A percentile compares a stretch with the other conserved stretches of the same genome.
phyloP scores from a whole-genome alignment of 2,113 vertebrate genomes.

The Rhinolophus sinicus region DNA sequence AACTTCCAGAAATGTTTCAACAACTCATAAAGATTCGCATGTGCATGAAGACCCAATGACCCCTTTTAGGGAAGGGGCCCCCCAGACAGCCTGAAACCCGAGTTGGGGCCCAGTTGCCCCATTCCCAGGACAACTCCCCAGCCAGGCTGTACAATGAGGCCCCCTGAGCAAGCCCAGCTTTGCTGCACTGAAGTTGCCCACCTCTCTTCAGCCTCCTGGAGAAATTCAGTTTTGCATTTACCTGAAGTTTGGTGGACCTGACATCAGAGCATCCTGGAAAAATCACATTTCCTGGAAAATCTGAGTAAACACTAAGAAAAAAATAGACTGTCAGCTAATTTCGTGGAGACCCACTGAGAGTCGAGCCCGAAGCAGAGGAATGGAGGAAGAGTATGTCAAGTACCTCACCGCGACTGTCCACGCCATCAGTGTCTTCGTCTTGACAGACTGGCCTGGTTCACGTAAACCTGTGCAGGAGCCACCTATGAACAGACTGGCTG shows the following conservation, averaged over 20 bases:
- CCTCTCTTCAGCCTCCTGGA: neutral
- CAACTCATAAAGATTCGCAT: neutral
- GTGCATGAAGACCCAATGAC: neutral
- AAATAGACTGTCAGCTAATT: neutral
- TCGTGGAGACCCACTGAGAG: neutral
- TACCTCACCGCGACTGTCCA: fast-evolving
- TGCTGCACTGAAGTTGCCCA: neutral
- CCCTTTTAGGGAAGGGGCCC: neutral
- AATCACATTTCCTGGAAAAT: neutral
- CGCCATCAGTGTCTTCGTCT: fast-evolving
- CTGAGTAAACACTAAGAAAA: neutral
- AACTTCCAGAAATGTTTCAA: conserved; percentile 59
- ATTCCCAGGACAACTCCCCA: neutral
- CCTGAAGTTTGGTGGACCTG: neutral
- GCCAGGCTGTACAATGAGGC: neutral
- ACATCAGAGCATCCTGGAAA: neutral
- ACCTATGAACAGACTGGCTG: fast-evolving
- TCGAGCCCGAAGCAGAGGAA: neutral
- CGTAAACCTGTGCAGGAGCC: neutral
- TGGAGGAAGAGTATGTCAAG: neutral
- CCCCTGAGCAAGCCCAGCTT: neutral
- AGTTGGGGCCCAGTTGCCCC: neutral
- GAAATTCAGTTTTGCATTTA: neutral
- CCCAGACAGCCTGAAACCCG: neutral
- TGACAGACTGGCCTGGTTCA: neutral